A percentile compares a stretch with the other conserved stretches of the same genome.
Conservation (phyloP, 23 tunicate genomes). For the Halocynthia aurantium region DNA sequence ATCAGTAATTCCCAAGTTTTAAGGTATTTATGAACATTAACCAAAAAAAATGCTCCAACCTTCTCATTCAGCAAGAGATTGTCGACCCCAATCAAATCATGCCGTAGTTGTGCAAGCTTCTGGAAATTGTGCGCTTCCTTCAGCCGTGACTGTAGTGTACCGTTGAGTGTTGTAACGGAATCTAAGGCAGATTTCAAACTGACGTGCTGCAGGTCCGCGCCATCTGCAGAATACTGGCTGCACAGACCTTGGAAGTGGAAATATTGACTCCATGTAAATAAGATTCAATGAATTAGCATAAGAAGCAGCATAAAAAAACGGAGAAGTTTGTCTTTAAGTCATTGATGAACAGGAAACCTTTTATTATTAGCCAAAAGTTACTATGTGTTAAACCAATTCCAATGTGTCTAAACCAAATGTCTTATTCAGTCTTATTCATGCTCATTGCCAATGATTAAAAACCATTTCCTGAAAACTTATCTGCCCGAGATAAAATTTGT, state of each 20-base stretch:
- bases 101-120: constrained; percentile 86
- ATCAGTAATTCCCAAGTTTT: not conserved
- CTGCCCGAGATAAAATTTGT: no score
- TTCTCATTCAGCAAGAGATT: constrained; percentile 33
- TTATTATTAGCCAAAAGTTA: no score
- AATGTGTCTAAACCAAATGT: no score
- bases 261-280: no score
- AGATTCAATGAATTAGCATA: no score
- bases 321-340: no score
- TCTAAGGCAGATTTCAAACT: constrained; percentile 25
- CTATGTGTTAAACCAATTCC: no score
- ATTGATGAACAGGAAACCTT: no score
- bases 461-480: no score
- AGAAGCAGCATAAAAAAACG: no score
- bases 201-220: not conserved
- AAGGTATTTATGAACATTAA: not conserved
- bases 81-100: constrained; percentile 93
- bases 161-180: constrained; percentile 26
- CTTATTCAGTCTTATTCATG: no score
- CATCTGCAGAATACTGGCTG: not conserved
- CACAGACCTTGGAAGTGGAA: constrained; percentile 2
- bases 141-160: constrained; percentile 46
- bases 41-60: constrained; percentile 15
- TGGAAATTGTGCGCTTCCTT: constrained; percentile 71
- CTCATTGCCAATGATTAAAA: no score